Evolutionary conservation across 1,140 invertebrate genomes (phyloP).

Genomic region (Halesus radiatus): DNA sequence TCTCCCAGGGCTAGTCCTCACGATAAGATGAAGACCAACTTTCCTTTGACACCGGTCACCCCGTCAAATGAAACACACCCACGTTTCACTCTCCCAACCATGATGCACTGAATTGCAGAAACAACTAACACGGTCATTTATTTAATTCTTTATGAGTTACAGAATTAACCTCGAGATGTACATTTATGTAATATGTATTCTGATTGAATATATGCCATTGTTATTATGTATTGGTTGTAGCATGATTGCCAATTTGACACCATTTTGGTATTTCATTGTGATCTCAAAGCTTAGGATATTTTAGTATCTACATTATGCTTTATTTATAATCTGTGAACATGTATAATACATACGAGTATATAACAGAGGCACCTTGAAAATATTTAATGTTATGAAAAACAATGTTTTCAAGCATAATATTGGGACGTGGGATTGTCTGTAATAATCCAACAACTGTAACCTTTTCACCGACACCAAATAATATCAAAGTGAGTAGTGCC

Average conservation of each 20-base stretch:
- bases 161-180: not conserved
- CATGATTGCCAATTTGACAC: not conserved
- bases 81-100: slow-evolving; percentile 47
- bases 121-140: not conserved
- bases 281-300: slow-evolving; percentile 27
- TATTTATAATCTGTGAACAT: slow-evolving; percentile 7
- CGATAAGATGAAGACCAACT: slow-evolving; percentile 38
- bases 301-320: slow-evolving; percentile 1
- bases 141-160: not conserved
- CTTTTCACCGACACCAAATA: slow-evolving; percentile 9
- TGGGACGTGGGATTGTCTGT: not conserved
- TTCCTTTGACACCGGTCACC: slow-evolving; percentile 58
- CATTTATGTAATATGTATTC: too few species aligned
- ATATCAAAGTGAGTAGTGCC: not conserved
- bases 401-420: slow-evolving; percentile 5
- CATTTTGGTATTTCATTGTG: not conserved
- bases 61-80: slow-evolving; percentile 51
- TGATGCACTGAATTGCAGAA: slow-evolving; percentile 27
- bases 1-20: slow-evolving; percentile 44
- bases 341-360: not conserved
- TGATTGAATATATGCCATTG: not conserved
- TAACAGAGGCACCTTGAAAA: not conserved
- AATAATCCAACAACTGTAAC: not conserved
- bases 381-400: slow-evolving; percentile 21
- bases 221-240: not conserved